These are phyloP conservation scores for Melanotaenia duboulayi DNA, from an alignment of 2,113 vertebrate species.

Conservation along the genomic window DNA sequence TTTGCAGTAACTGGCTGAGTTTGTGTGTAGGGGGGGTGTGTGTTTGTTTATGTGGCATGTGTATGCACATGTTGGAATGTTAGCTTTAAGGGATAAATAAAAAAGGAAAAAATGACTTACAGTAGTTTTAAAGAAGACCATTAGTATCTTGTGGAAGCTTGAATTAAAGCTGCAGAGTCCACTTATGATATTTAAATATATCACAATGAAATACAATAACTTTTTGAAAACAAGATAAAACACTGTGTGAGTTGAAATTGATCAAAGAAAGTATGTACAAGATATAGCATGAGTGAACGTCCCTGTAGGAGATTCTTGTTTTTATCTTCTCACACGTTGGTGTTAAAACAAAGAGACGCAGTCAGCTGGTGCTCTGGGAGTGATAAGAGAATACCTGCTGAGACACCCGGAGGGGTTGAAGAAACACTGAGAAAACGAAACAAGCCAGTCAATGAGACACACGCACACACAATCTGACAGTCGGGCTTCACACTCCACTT, in stretches of 20 bases:
- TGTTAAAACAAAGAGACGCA: conserved; percentile 81
- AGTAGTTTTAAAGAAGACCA: not conserved
- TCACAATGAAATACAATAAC: not conserved
- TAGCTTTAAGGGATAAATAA: not conserved
- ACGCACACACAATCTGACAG: conserved; percentile 64
- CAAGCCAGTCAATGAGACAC: conserved; percentile 63
- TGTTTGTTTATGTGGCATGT: not conserved
- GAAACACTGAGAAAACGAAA: conserved; percentile 68
- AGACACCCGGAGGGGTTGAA: conserved; percentile 71
- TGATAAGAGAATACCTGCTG: conserved; percentile 79
- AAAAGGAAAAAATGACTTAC: not conserved
- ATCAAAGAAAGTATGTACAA: conserved; percentile 36
- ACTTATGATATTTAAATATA: conserved; percentile 2
- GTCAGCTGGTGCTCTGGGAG: conserved; percentile 67
- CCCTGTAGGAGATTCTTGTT: conserved; percentile 55
- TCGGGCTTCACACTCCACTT: conserved; percentile 75
- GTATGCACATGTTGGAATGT: not conserved
- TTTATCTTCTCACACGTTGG: conserved; percentile 78
- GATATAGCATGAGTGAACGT: conserved; percentile 33
- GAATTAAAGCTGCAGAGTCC: not conserved
- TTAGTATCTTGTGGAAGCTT: not conserved
- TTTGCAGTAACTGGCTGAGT: conserved; percentile 19
- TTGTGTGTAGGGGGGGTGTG: not conserved
- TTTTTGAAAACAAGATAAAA: conserved; percentile 34
- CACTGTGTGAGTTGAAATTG: not conserved